These are phyloP conservation scores for Spilosoma lubricipeda DNA, from an alignment of 2,888 invertebrate species.

Conservation along the genomic window DNA sequence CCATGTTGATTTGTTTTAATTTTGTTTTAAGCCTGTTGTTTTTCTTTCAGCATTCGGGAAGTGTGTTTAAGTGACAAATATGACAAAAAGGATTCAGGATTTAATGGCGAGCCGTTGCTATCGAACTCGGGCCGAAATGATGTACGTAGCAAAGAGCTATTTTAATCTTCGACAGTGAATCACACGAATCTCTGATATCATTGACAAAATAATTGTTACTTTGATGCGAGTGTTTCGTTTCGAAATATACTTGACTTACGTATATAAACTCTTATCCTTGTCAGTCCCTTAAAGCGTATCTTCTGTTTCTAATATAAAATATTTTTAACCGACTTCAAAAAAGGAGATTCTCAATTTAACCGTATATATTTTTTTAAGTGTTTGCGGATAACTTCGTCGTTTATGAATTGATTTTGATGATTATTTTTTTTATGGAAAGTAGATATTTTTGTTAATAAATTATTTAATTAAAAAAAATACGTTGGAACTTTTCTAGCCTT, in stretches of 20 bases:
- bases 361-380: too few relatives aligned
- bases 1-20: conserved; percentile 65
- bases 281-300: not conserved
- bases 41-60: conserved; percentile 73
- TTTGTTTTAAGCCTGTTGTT: conserved; percentile 51
- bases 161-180: not conserved
- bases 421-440: too few relatives aligned
- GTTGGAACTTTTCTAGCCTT: not conserved
- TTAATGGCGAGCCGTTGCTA: conserved; percentile 66
- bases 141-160: conserved; percentile 58
- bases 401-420: too few relatives aligned
- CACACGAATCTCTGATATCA: not conserved
- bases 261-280: not conserved
- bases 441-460: too few relatives aligned
- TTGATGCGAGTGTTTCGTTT: not conserved
- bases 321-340: too few relatives aligned
- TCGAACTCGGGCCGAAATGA: conserved; percentile 68
- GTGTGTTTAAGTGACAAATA: conserved; percentile 79
- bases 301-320: not conserved
- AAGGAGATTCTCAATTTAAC: too few relatives aligned
- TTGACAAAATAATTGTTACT: not conserved
- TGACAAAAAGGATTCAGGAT: conserved; percentile 74
- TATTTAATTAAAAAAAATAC: not conserved
- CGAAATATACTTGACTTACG: not conserved
- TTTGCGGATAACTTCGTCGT: too few relatives aligned